Evolutionary conservation across 2,113 vertebrate genomes (phyloP).

Genomic region (Stegastes partitus): DNA sequence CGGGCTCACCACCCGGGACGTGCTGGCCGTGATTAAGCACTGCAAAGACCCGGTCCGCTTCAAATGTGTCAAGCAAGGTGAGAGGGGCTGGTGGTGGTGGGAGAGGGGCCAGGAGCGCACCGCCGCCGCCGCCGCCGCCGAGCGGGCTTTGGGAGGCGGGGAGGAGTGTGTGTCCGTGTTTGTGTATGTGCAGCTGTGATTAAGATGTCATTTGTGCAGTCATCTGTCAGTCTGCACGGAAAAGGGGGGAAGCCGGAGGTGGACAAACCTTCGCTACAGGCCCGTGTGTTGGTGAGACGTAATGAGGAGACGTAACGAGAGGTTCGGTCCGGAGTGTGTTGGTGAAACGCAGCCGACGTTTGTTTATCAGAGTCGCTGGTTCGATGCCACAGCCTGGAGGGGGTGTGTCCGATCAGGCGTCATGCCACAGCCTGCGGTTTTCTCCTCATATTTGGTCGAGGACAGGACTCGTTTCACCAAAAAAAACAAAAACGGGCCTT

Average conservation of each 20-base stretch:
- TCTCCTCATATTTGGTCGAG: constrained; percentile 28
- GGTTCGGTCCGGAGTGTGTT: constrained; percentile 21
- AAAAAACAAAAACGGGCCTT: constrained; percentile 54
- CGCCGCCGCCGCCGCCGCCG: not conserved
- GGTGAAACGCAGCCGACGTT: constrained; percentile 34
- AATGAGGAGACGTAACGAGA: constrained; percentile 18
- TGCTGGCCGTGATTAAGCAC: constrained; percentile 96
- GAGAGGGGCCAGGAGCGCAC: constrained; percentile 37
- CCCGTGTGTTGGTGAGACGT: constrained; percentile 36
- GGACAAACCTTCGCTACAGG: constrained; percentile 20
- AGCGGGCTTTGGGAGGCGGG: constrained; percentile 9
- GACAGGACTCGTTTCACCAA: constrained; percentile 7
- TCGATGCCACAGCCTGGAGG: constrained; percentile 69
- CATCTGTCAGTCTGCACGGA: constrained; percentile 49
- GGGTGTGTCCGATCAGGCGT: constrained; percentile 74
- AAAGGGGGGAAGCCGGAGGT: constrained; percentile 1
- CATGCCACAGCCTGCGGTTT: constrained; percentile 68
- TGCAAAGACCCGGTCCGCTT: constrained; percentile 98
- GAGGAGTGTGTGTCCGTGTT: constrained; percentile 10
- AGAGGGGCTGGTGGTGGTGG: constrained; percentile 49
- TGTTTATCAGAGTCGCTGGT: constrained; percentile 69
- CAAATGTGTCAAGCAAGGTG: constrained; percentile 99
- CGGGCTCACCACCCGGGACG: constrained; percentile 96
- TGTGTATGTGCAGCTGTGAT: constrained; percentile 42
- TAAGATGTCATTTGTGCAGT: constrained; percentile 58